Base-by-base conservation (phyloP, 1,140 invertebrate genomes). In the Lordiphosa mommai region DNA sequence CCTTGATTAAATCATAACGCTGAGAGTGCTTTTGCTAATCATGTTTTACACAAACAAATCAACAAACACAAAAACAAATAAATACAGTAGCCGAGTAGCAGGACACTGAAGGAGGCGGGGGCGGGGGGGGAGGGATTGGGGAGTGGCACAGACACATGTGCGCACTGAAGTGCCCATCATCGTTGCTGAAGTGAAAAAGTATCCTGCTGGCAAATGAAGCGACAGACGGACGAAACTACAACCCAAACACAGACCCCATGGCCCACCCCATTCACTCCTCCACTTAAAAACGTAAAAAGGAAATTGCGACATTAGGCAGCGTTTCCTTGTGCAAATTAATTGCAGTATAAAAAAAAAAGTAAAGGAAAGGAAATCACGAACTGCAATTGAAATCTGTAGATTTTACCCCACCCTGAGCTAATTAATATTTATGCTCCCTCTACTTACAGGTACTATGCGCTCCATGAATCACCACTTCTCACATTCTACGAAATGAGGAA, bases 271-370 rank as follows among this genome's bases (percentile, higher is more conserved):
- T 23, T 16, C 1, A 14, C 20, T 10, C 23, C 12, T 32, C 29
- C 12, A 33, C 44, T 47, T 17, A 17, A 49, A 36, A 34, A 36
- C 16, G 29, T 33, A 49, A 49, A 27, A 49, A 49, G 61, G 61
- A 65, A 63, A 68, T 68, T 68, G 53, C 49, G 20, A 68, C 30
- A 57, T 68, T 68, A 58, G 55, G 43, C 36, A 37, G 38, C 41
- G 23, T 61, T 63, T 60, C 59, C 61, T 43, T 40, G 49, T 43
- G 32, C 33, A 53, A 41, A 41, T 41, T 41, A 53, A 53, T 53
- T 32, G 40, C 36, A 29, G 41, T 43, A 34, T 16, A 33, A 43
- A 6, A 51, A 33, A 43, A 43, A 38, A 38, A 27, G 4, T 23
- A 17, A 38, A 48, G 14, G 8, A 48, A 38, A 14, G 14, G 36